These are phyloP conservation scores for Acanthopagrus latus DNA, from an alignment of 2,797 vertebrate genomes.

Conservation along the genomic window DNA sequence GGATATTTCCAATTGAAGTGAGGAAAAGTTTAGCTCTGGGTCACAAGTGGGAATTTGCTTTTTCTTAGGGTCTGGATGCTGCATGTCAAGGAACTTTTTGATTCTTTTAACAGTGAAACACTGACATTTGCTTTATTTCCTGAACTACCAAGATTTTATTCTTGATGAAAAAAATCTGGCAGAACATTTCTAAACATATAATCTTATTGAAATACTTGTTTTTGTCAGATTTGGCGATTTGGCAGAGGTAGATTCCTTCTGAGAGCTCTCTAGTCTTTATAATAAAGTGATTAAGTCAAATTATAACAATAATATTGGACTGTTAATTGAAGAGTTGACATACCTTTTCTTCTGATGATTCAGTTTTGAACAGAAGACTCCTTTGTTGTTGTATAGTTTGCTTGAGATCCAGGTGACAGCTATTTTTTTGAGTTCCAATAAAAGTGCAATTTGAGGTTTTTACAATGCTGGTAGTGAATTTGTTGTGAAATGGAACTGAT, in stretches of 20 bases:
- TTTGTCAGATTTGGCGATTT: neutral
- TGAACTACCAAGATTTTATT: neutral
- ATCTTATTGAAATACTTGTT: neutral
- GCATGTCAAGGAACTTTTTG: neutral
- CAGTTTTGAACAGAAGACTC: conserved; percentile 1
- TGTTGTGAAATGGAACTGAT: neutral
- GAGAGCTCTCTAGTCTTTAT: neutral
- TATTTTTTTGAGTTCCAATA: neutral
- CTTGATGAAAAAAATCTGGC: neutral
- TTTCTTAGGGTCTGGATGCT: neutral
- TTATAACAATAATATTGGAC: neutral
- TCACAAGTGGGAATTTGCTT: neutral
- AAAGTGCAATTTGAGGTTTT: neutral
- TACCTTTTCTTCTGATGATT: neutral
- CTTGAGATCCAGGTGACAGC: neutral
- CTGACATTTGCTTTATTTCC: neutral
- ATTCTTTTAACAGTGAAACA: neutral
- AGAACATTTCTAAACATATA: neutral
- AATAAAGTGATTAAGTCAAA: neutral
- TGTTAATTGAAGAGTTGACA: neutral
- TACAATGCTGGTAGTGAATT: neutral
- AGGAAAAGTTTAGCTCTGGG: neutral
- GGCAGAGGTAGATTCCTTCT: neutral
- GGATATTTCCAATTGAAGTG: neutral
- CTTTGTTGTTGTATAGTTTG: neutral